Evolutionary conservation across 2,888 invertebrate species (phyloP), one percentile per base, ranked within the genome.

Genomic region (Protodeltote pygarga): DNA sequence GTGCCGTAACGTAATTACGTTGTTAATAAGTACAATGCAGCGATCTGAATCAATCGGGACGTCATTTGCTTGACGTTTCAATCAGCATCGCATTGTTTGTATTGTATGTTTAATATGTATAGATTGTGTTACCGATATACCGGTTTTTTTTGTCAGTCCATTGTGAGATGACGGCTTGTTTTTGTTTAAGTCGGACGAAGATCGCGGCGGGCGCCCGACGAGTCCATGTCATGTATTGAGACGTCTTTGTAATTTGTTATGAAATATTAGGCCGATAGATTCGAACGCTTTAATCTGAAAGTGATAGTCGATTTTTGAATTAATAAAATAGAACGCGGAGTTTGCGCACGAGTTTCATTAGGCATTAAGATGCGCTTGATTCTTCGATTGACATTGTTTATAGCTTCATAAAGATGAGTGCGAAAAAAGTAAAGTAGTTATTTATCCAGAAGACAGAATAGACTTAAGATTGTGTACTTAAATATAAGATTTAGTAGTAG

Each of bases 51-150:
- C 89, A 87, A 88, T 89, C 89, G 83, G 65, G 75, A 79, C 86
- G 83, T 87, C 87, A 83, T 83, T 85, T 81, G 83, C 71, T 80
- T 91, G 91, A 92, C 92, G 89, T 92, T 91, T 91, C 91, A 92
- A 92, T 92, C 92, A 90, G 83, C 88, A 79, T 85, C 75, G 79
- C 83, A 85, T 90, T 92, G 92, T 92, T 92, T 91, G 90, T 88
- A 85, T 91, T 91, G 87, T 88, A 78, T 77, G 87, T 89, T 88
- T 88, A 88, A 89, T 89, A 87, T 76, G 81, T 82, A 83, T 80
- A 89, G 90, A 92, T 91, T 84, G 90, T 90, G 91, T 89, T 91
- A 92, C 83, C 83, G 91, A 92, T 92, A 91, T 89, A 90, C 89
- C 71, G 77, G 65, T 79, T 86, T 85, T n/a, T 66, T 86, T 86